Conservation (phyloP, 2,888 invertebrate species). For the Andrena marginata region DNA sequence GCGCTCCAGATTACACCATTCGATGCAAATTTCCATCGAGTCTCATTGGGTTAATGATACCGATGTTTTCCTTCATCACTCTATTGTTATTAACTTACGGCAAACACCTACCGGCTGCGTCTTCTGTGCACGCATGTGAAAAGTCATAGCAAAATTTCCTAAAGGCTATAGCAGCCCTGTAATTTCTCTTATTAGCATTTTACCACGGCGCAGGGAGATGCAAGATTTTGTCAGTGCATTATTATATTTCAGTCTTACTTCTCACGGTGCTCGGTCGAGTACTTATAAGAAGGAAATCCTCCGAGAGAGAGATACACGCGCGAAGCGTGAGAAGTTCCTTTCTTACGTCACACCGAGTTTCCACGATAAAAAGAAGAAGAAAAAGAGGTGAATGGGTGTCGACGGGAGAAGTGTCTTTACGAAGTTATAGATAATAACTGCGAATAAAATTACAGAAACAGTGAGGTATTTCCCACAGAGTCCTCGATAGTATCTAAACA, state of each 20-base stretch:
- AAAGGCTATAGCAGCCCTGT: not conserved
- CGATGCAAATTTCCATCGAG: not conserved
- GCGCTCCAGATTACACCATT: not conserved
- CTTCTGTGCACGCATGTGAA: not conserved
- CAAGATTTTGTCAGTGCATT: constrained; percentile 51
- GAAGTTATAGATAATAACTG: not conserved
- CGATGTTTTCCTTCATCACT: not conserved
- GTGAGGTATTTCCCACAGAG: not conserved
- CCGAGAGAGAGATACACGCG: constrained; percentile 25
- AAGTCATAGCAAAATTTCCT: not conserved
- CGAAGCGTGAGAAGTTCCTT: constrained; percentile 51
- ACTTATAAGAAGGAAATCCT: constrained; percentile 56
- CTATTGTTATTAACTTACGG: not conserved
- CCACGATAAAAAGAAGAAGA: constrained; percentile 34
- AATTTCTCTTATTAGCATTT: constrained; percentile 58
- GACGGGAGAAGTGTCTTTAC: not conserved
- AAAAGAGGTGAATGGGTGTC: constrained; percentile 5
- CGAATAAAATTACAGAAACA: not conserved
- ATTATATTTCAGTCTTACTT: constrained; percentile 53
- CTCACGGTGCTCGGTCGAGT: constrained; percentile 51
- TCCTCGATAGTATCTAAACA: constrained; percentile 2
- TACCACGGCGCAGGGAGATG: constrained; percentile 20
- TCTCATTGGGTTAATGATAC: not conserved
- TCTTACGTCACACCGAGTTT: constrained; percentile 47
- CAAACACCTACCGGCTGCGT: not conserved